Conservation (phyloP, 2,113 vertebrate species). For the Ellobius talpinus region DNA sequence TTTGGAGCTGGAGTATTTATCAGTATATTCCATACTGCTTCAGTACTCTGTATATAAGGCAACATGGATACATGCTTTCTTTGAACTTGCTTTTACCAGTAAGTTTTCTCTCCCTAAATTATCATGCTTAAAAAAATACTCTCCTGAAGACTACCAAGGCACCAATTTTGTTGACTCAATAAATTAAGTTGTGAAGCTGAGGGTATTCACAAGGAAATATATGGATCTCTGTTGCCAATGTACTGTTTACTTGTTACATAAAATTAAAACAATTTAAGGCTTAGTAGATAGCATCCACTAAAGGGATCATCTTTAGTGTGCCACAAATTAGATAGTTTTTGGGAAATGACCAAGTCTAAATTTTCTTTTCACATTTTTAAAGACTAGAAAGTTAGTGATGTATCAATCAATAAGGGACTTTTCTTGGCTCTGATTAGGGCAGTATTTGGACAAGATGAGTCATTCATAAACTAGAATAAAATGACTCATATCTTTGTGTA, state of each 20-base stretch:
- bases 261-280: constrained; percentile 51
- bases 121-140: constrained; percentile 38
- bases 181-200: not conserved
- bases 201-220: not conserved
- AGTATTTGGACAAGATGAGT: constrained; percentile 57
- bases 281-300: not conserved
- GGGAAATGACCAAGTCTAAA: not conserved
- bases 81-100: not conserved
- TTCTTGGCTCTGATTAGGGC: constrained; percentile 48
- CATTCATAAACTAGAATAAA: constrained; percentile 67
- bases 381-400: not conserved
- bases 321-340: constrained; percentile 43
- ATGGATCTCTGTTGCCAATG: not conserved
- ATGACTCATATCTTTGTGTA: constrained; percentile 59
- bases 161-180: constrained; percentile 53
- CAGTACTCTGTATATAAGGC: not conserved
- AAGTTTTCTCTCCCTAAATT: not conserved
- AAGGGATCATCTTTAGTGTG: not conserved
- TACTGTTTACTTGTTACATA: constrained; percentile 25
- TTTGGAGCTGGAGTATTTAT: not conserved
- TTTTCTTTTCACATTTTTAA: constrained; percentile 32
- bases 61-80: not conserved
- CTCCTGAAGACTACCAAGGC: constrained; percentile 9
- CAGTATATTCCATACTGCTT: not conserved
- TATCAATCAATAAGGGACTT: constrained; percentile 21